phyloP scores from a whole-genome alignment of 2,888 invertebrate genomes.

The Plusia festucae region DNA sequence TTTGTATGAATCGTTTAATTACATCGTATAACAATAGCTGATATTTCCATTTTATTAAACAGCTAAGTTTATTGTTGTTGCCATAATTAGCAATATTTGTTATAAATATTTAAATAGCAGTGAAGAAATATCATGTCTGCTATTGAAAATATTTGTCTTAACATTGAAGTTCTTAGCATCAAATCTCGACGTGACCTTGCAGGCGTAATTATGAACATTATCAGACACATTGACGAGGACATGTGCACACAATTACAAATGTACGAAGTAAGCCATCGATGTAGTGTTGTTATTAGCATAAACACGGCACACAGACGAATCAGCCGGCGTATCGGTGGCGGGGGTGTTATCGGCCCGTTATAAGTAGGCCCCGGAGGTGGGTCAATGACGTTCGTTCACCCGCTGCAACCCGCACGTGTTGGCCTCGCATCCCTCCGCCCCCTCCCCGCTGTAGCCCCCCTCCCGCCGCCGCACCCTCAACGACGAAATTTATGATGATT shows the following conservation, averaged over 20 bases:
- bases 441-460: conserved; percentile 13
- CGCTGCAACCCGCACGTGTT: conserved; percentile 85
- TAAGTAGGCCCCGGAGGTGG: conserved; percentile 85
- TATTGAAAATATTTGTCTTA: conserved; percentile 31
- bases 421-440: conserved; percentile 74
- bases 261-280: conserved; percentile 53
- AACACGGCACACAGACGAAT: conserved; percentile 61
- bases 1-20: not conserved
- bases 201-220: conserved; percentile 65
- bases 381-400: conserved; percentile 89
- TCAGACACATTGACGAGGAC: conserved; percentile 60
- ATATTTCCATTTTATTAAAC: conserved; percentile 3
- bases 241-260: conserved; percentile 50
- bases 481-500: conserved; percentile 53
- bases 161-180: conserved; percentile 29
- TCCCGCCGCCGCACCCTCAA: conserved; percentile 53
- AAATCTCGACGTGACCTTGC: conserved; percentile 43
- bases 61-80: not conserved
- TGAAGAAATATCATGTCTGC: conserved; percentile 16
- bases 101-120: not conserved
- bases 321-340: conserved; percentile 57
- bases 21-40: not conserved
- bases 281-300: conserved; percentile 58
- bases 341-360: conserved; percentile 83
- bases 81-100: conserved; percentile 1